Percentiles rank a stretch among this genome's conserved stretches.
Conservation (phyloP, 2,797 vertebrate species). For the Acanthiza pusilla region DNA sequence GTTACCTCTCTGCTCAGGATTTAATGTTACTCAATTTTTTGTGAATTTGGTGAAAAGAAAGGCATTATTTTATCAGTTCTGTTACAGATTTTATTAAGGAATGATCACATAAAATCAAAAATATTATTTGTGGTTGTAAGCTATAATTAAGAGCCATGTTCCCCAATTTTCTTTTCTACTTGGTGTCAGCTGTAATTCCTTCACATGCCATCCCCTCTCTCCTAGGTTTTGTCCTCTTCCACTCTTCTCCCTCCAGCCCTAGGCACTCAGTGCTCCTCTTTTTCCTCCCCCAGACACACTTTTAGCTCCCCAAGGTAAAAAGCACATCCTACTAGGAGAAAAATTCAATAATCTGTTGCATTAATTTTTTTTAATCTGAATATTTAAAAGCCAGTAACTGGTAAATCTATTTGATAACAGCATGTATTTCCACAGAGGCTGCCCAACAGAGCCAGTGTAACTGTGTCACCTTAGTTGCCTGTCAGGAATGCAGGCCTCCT, state of each 20-base stretch:
- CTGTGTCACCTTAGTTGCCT: background rate
- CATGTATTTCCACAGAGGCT: background rate
- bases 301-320: background rate
- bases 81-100: background rate
- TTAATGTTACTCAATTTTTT: background rate
- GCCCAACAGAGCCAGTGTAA: background rate
- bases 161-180: background rate
- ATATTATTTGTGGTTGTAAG: background rate
- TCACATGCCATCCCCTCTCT: background rate
- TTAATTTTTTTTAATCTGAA: accelerated
- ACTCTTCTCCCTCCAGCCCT: background rate
- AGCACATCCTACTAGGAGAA: background rate
- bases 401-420: background rate
- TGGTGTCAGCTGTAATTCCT: background rate
- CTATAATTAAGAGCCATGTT: background rate
- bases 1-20: background rate
- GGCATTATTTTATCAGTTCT: background rate
- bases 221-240: background rate
- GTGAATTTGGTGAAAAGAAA: background rate
- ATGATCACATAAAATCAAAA: background rate
- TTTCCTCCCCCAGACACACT: background rate
- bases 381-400: background rate
- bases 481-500: background rate
- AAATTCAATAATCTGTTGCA: background rate
- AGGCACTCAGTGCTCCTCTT: accelerated